Conservation (phyloP, 2,888 invertebrate species). For the Tachina grossa region DNA sequence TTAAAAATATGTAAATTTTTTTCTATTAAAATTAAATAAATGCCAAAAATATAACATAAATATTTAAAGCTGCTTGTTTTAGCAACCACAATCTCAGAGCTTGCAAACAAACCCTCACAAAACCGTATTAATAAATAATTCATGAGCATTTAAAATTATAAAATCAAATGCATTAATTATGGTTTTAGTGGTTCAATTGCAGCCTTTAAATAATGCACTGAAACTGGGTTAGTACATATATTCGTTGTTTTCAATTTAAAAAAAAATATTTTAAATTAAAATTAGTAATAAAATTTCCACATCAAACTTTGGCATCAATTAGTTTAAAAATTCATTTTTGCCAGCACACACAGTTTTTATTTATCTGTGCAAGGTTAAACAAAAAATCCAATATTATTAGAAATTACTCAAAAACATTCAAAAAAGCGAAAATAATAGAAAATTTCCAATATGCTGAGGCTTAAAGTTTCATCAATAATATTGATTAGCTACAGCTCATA, state of each 20-base stretch:
- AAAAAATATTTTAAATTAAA: background rate
- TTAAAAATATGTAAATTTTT: background rate
- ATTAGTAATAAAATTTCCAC: background rate
- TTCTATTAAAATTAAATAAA: background rate
- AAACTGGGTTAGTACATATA: background rate
- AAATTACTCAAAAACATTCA: background rate
- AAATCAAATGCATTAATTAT: conserved; percentile 1
- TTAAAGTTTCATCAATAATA: conserved; percentile 36
- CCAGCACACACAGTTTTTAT: background rate
- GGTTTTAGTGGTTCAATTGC: background rate
- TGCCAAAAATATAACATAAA: background rate
- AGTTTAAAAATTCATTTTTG: background rate
- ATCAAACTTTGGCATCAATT: background rate
- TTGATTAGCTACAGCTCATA: background rate
- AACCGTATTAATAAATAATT: background rate
- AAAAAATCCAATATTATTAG: conserved; percentile 1
- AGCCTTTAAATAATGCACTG: background rate
- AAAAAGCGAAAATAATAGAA: background rate
- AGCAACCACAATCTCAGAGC: background rate
- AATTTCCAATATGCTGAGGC: conserved; percentile 20
- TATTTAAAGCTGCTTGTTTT: background rate
- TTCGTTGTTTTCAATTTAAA: background rate
- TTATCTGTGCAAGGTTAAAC: background rate
- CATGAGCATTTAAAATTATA: background rate
- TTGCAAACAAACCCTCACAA: background rate